Evolutionary conservation across 2,113 vertebrate genomes (phyloP).

Genomic region (Neoarius graeffei): DNA sequence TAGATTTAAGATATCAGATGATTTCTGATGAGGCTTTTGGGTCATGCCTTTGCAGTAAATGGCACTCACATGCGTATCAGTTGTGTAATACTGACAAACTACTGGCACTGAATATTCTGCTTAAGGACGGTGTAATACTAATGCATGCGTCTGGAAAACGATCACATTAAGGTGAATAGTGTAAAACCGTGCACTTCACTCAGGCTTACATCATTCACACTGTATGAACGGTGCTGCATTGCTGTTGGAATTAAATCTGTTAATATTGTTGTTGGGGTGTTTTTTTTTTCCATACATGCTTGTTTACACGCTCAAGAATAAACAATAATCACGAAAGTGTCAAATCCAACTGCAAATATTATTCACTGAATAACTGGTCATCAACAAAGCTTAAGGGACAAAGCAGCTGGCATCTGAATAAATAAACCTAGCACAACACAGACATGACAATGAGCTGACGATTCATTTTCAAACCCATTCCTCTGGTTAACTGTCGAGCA

Average conservation of each 20-base stretch:
- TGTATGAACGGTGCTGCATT: background rate
- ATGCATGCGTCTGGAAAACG: background rate
- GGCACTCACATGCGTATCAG: background rate
- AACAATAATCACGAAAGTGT: background rate
- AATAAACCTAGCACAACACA: slow-evolving; percentile 15
- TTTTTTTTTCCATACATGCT: background rate
- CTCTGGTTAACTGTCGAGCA: background rate
- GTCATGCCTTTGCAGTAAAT: slow-evolving; percentile 24
- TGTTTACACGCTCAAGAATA: background rate
- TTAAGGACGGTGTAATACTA: background rate
- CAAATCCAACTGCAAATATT: background rate
- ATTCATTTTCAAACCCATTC: background rate
- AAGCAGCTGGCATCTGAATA: slow-evolving; percentile 26
- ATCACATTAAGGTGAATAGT: background rate
- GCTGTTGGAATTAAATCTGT: background rate
- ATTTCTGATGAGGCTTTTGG: background rate
- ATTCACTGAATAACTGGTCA: background rate
- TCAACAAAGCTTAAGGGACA: slow-evolving; percentile 25
- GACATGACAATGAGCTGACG: slow-evolving; percentile 4
- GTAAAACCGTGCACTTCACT: background rate
- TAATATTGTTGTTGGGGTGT: background rate
- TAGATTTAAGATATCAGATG: background rate
- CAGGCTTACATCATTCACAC: background rate
- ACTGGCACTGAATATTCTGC: background rate
- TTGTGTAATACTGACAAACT: background rate